These are phyloP conservation scores for Drosophila algonquin DNA, from an alignment of 2,888 invertebrate species.

Conservation along the genomic window DNA sequence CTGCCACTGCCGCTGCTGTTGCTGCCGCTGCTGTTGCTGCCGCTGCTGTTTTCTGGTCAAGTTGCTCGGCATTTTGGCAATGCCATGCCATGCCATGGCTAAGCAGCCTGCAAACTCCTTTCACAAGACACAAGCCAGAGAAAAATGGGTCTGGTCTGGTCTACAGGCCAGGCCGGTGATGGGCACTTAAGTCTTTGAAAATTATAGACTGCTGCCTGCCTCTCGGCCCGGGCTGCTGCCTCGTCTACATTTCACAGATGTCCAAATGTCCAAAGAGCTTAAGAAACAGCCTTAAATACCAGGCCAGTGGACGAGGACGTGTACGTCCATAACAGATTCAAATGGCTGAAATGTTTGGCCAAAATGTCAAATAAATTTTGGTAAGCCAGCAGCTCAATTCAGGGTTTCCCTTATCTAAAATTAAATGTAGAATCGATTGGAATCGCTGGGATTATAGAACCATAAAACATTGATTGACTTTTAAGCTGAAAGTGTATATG, in stretches of 20 bases:
- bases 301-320: conserved; percentile 8
- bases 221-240: conserved; percentile 6
- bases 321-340: neutral
- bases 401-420: too few relatives aligned
- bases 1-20: conserved; percentile 13
- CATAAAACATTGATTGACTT: neutral
- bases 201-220: conserved; percentile 59
- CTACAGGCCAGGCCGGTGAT: conserved; percentile 45
- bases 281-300: conserved; percentile 50
- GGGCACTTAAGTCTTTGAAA: conserved; percentile 72
- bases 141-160: conserved; percentile 62
- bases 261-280: conserved; percentile 49
- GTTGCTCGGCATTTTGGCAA: conserved; percentile 69
- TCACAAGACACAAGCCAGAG: conserved; percentile 57
- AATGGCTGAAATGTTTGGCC: conserved; percentile 2
- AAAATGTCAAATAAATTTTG: conserved; percentile 24
- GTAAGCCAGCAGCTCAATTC: neutral
- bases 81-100: conserved; percentile 20
- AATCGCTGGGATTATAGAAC: too few relatives aligned
- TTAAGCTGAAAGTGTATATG: neutral
- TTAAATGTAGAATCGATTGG: too few relatives aligned
- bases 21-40: conserved; percentile 30
- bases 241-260: conserved; percentile 69
- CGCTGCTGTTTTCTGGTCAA: conserved; percentile 57
- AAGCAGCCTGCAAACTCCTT: conserved; percentile 55